Percentiles rank a stretch among this genome's conserved stretches.
Evolutionary conservation across 1,140 invertebrate genomes (phyloP).

Genomic region (Sogatella furcifera): DNA sequence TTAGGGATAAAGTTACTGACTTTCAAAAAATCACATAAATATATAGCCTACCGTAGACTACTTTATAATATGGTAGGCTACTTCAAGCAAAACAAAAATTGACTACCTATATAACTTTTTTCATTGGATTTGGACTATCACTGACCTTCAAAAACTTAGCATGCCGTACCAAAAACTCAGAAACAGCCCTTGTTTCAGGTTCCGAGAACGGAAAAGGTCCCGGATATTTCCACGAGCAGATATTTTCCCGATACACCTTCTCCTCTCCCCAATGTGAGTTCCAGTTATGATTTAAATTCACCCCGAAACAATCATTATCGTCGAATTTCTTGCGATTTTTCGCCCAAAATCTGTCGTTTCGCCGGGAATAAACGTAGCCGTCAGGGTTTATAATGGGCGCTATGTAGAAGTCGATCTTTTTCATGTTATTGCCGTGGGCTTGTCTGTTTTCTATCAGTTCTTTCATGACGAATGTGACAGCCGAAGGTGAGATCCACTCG

Average conservation of each 20-base stretch:
- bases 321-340: slow-evolving; percentile 53
- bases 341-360: slow-evolving; percentile 62
- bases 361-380: slow-evolving; percentile 50
- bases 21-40: too few relatives aligned
- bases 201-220: slow-evolving; percentile 72
- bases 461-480: slow-evolving; percentile 51
- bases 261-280: slow-evolving; percentile 50
- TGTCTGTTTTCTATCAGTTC: slow-evolving; percentile 62
- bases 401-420: slow-evolving; percentile 44
- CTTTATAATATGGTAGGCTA: too few relatives aligned
- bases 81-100: too few relatives aligned
- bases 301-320: slow-evolving; percentile 32
- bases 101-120: too few relatives aligned
- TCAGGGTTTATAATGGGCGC: slow-evolving; percentile 48
- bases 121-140: too few relatives aligned
- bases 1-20: too few relatives aligned
- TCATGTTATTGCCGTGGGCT: slow-evolving; percentile 53
- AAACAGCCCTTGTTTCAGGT: slow-evolving; percentile 54
- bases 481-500: slow-evolving; percentile 70
- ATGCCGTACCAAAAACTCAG: slow-evolving; percentile 10
- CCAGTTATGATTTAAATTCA: slow-evolving; percentile 60
- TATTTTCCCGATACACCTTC: slow-evolving; percentile 59
- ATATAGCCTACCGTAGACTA: too few relatives aligned
- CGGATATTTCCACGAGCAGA: slow-evolving; percentile 67
- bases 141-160: too few relatives aligned